Evolutionary conservation across 1,140 invertebrate species (phyloP).

Genomic region (Drosophila sp.): DNA sequence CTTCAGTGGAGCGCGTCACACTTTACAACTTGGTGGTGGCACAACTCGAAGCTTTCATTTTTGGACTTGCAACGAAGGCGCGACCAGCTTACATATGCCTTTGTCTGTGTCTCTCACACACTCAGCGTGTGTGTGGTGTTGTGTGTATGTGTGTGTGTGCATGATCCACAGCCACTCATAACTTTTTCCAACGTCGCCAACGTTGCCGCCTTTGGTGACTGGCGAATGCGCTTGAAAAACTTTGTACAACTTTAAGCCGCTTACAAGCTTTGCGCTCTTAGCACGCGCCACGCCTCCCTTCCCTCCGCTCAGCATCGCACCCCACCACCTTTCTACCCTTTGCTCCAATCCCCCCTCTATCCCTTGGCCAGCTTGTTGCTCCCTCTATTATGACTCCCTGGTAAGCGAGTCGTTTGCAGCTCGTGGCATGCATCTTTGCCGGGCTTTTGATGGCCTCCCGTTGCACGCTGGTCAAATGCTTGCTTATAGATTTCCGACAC

Average conservation of each 20-base stretch:
- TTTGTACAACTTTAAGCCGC: conserved; percentile 83
- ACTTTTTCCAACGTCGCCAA: conserved; percentile 57
- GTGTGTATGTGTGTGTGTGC: conserved; percentile 25
- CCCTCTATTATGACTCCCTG: not conserved
- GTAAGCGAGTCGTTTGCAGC: conserved; percentile 4
- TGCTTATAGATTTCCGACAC: conserved; percentile 44
- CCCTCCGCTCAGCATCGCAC: not conserved
- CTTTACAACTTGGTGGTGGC: conserved; percentile 45
- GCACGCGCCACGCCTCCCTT: conserved; percentile 47
- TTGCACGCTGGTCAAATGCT: conserved; percentile 38
- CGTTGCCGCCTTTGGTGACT: conserved; percentile 75
- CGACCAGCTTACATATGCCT: conserved; percentile 47
- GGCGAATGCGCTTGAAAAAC: conserved; percentile 82
- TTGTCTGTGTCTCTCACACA: not conserved
- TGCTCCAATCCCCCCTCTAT: not conserved
- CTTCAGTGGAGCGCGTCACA: conserved; percentile 53
- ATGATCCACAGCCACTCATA: conserved; percentile 69
- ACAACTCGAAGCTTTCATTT: conserved; percentile 15
- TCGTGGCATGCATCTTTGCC: conserved; percentile 23
- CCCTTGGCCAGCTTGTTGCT: not conserved
- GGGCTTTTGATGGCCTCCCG: conserved; percentile 14
- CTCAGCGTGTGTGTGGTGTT: conserved; percentile 21
- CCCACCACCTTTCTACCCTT: too few species aligned
- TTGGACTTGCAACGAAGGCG: conserved; percentile 39
- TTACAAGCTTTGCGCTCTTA: conserved; percentile 81